Percentiles rank a stretch among this genome's conserved stretches.
Conservation (phyloP, 2,888 invertebrate species). For the Tinea trinotella region DNA sequence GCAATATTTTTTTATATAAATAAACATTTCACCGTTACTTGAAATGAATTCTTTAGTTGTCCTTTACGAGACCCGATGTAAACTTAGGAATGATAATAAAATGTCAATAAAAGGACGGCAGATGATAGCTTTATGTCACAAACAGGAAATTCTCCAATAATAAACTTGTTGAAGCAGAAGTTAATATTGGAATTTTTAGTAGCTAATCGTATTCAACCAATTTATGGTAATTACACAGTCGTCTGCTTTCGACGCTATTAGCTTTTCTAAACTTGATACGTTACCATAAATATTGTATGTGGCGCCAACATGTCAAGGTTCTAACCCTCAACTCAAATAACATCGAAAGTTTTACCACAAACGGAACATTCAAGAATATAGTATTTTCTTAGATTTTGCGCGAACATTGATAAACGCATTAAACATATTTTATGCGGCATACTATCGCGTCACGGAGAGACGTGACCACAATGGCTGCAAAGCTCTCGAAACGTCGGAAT, state of each 20-base stretch:
- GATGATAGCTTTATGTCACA: not conserved
- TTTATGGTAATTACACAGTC: not conserved
- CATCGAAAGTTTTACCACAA: no score
- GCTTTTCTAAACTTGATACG: conserved; percentile 1
- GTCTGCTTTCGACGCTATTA: not conserved
- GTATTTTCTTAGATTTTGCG: no score
- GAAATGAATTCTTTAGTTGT: conserved; percentile 8
- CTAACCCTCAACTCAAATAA: no score
- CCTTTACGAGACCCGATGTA: not conserved
- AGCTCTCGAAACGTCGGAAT: no score
- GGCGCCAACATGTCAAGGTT: conserved; percentile 3
- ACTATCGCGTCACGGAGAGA: no score
- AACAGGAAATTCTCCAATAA: conserved; percentile 9
- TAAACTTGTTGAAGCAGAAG: not conserved
- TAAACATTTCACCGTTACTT: conserved; percentile 3
- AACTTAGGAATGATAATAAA: not conserved
- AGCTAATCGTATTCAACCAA: not conserved
- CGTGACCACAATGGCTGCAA: no score
- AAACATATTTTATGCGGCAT: no score
- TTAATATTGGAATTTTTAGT: not conserved
- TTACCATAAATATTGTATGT: not conserved
- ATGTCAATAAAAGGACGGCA: conserved; percentile 7
- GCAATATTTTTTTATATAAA: conserved; percentile 10
- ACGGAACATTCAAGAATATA: no score
- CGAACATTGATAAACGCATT: no score